Conservation (phyloP, 2,797 vertebrate species). For the Rhynchonycteris naso region DNA sequence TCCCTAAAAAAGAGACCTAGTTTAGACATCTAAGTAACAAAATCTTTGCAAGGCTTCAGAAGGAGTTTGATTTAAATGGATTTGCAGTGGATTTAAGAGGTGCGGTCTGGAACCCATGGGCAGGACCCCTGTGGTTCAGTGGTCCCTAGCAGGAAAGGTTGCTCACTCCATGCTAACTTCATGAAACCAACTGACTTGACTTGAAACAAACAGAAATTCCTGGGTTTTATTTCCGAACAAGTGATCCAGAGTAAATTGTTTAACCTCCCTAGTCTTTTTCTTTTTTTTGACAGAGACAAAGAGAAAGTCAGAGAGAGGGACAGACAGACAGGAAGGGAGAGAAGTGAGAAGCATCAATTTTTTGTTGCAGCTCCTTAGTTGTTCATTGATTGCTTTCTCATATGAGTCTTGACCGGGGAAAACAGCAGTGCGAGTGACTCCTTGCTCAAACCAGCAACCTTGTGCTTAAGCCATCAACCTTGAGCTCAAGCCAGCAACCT, state of each 20-base stretch:
- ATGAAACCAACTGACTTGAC: background rate
- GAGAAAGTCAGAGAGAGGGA: no score
- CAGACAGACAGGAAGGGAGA: no score
- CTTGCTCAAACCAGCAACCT: no score
- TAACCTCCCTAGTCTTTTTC: background rate
- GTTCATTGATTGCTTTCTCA: no score
- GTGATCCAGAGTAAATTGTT: background rate
- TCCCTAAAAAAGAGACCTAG: background rate
- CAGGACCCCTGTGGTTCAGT: no score
- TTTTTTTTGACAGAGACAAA: no score
- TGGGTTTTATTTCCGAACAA: background rate
- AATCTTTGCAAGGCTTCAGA: background rate
- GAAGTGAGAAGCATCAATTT: no score
- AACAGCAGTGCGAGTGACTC: no score
- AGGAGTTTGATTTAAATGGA: background rate
- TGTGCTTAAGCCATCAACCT: no score
- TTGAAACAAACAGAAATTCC: background rate
- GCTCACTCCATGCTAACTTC: background rate
- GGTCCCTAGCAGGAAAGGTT: accelerated
- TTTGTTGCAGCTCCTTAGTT: no score
- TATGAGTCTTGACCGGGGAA: no score
- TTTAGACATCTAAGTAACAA: background rate
- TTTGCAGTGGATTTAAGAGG: accelerated
- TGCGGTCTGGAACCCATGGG: background rate
- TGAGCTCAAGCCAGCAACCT: no score